Evolutionary conservation across 2,888 invertebrate genomes (phyloP), one percentile per base, ranked within the genome.

Genomic region (Drosophila greeni): DNA sequence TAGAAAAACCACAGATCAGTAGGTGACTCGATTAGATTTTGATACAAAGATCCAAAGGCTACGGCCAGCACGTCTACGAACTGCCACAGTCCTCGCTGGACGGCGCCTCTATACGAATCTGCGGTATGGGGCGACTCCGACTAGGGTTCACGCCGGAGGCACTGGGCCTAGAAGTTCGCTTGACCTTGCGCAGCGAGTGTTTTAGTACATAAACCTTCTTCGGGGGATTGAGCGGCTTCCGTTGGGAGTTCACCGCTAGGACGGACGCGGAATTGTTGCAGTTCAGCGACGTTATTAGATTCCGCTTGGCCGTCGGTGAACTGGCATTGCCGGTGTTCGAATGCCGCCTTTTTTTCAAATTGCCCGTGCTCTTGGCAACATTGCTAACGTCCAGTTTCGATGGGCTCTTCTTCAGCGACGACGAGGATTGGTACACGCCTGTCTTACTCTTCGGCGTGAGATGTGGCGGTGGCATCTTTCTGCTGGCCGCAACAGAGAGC

Each of bases 191-290:
- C 43, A 59, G 23, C 11, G 36, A 31, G 24, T 56, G 43, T 11
- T 56, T 18, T 18, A 59, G 37, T 14, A 57, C 59, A 2, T 20
- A 43, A 12, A 59, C 59, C 31, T 59, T 59, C n/a, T 45, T 56
- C 18, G 58, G 56, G 3, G 58, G 42, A 23, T 56, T 43, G 6
- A 12, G 24, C 11, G 4, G 11, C 18, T 31, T 45, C 12, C 53
- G 42, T 23, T 59, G 59, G 2, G 23, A 29, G 14, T 56, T 56
- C 1, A 16, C 36, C 2, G 29, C 14, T 3, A 58, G 7, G 11
- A 23, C 34, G 1, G 37, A 9, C 4, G 9, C 11, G 2, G 55
- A n/a, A 14, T 6, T 55, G 43, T 18, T 37, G 57, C 57, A 57
- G 9, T 47, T 33, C 45, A 60, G 59, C 5, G 59, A 39, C 0